These are phyloP conservation scores for Drosophila sulfurigaster DNA, from an alignment of 1,140 invertebrate species.

Conservation along the genomic window DNA sequence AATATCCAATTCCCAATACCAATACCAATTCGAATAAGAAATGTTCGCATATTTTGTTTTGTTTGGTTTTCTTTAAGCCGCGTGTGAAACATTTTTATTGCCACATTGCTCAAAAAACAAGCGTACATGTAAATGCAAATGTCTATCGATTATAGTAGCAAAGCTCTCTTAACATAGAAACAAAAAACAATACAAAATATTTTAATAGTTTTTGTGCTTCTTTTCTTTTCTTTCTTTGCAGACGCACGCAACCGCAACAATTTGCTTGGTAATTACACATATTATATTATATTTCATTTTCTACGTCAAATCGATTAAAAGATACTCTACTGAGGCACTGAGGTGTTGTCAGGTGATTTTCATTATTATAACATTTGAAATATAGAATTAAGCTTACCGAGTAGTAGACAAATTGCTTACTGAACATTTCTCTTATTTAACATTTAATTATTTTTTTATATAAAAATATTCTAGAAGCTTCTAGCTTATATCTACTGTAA, in stretches of 20 bases:
- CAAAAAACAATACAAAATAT: slow-evolving; percentile 46
- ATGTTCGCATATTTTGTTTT: slow-evolving; percentile 30
- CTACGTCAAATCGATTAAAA: neutral
- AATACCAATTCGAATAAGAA: neutral
- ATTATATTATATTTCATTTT: slow-evolving; percentile 26
- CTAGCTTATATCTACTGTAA: too few species aligned
- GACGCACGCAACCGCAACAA: slow-evolving; percentile 54
- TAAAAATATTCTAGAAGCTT: too few species aligned
- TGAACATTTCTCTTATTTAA: too few species aligned
- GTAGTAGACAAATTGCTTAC: too few species aligned
- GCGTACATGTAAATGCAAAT: slow-evolving; percentile 55
- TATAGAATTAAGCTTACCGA: too few species aligned
- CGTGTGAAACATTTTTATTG: slow-evolving; percentile 67
- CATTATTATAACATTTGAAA: too few species aligned
- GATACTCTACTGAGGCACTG: neutral
- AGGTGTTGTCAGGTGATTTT: too few species aligned
- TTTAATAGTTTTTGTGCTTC: slow-evolving; percentile 55
- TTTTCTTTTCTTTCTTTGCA: slow-evolving; percentile 56
- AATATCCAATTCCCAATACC: slow-evolving; percentile 8
- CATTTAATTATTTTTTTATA: too few species aligned
- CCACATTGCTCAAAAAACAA: slow-evolving; percentile 20
- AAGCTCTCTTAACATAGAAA: slow-evolving; percentile 23
- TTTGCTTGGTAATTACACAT: slow-evolving; percentile 59
- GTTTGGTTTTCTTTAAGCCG: slow-evolving; percentile 44
- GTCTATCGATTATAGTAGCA: slow-evolving; percentile 49